Conservation (phyloP, 2,113 vertebrate genomes). For the Salminus brasiliensis region DNA sequence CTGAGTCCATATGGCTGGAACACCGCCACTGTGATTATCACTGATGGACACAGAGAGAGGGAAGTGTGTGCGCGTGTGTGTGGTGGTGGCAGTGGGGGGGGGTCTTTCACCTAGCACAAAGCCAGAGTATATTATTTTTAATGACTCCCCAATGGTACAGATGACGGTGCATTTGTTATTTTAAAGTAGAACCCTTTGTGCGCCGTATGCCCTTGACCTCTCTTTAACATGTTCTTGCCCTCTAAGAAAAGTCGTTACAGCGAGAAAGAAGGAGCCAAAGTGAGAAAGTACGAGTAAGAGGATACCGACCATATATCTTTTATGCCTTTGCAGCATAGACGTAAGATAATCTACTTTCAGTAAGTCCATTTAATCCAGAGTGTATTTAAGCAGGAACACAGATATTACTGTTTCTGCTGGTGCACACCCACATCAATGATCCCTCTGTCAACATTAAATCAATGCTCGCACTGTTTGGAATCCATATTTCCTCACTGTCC, state of each 20-base stretch:
- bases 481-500: constrained; percentile 30
- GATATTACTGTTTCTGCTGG: constrained; percentile 14
- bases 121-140: constrained; percentile 86
- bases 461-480: constrained; percentile 9
- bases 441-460: constrained; percentile 31
- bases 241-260: constrained; percentile 41
- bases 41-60: constrained; percentile 78
- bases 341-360: constrained; percentile 31
- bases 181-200: constrained; percentile 59
- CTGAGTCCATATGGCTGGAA: constrained; percentile 85
- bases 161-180: constrained; percentile 76
- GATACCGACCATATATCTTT: constrained; percentile 12
- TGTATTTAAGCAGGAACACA: constrained; percentile 34
- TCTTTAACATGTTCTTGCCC: constrained; percentile 23
- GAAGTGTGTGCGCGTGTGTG: too few species aligned
- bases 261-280: neutral
- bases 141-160: constrained; percentile 73
- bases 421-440: constrained; percentile 19
- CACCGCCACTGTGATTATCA: constrained; percentile 82
- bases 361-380: constrained; percentile 31
- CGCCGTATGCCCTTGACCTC: constrained; percentile 63
- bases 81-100: too few species aligned
- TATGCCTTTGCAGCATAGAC: constrained; percentile 3
- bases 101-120: constrained; percentile 70
- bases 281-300: neutral